Base-by-base conservation (phyloP, 2,888 invertebrate species). In the Scrobipalpa atriplicella region DNA sequence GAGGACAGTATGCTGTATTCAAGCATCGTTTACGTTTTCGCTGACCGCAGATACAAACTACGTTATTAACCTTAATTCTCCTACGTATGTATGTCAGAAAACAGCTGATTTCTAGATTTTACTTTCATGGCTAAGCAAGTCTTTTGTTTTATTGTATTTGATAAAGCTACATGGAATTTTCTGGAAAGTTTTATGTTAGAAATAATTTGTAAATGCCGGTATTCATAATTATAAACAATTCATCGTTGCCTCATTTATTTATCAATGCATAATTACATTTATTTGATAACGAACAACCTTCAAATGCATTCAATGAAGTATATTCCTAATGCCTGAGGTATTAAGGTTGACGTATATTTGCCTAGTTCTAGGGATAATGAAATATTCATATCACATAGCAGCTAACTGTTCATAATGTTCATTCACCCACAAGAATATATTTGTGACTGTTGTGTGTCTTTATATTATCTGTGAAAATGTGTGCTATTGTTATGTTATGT, bases 1-100 rank as follows among this genome's bases (percentile, higher is more conserved):
- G 29, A 29, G 2, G 2, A 29, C 29, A 29, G 5, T 29, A 29
- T n/a, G n/a, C n/a, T n/a, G 43, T 43, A 11, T 13, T 43, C 43
- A 43, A 43, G 43, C 13, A 13, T 43, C 13, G 5, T 29, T 29
- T 47, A 47, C 5, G 47, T 47, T 47, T 29, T 47, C 47, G 47
- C 47, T 47, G 47, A 47, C 47, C 47, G 16, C 16, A 5, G 6
- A 16, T 7, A n/a, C 10, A 16, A 47, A 47, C 16, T 47, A 47
- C 47, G 47, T 47, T 47, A 47, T 47, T 47, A 47, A 47, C 47
- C 47, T 47, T 47, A 47, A 29, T 47, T 47, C 8, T 16, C n/a
- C 6, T n/a, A 3, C 13, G 13, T 3, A 43, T 43, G 43, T 43
- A 43, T 6, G 47, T 47, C 47, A 47, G 47, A 47, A n/a, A n/a